These are phyloP conservation scores for Spatula clypeata DNA, from an alignment of 2,797 vertebrate species.

Conservation along the genomic window DNA sequence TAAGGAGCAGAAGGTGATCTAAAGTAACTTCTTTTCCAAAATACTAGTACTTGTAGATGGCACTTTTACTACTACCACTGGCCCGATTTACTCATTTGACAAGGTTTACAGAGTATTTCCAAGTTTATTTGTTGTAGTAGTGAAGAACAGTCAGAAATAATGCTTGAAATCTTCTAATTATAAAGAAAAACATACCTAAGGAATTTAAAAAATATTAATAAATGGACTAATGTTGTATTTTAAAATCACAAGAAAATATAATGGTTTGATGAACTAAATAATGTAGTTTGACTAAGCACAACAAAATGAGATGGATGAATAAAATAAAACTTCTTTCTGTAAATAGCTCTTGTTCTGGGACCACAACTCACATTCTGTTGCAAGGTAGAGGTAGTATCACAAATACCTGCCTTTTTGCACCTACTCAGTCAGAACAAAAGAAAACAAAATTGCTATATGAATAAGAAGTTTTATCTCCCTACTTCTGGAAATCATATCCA, in stretches of 20 bases:
- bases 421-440: neutral
- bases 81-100: constrained; percentile 17
- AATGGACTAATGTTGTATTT: constrained; percentile 22
- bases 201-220: constrained; percentile 2
- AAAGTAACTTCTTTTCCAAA: constrained; percentile 27
- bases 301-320: constrained; percentile 60
- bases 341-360: constrained; percentile 46
- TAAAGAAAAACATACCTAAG: constrained; percentile 5
- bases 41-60: neutral
- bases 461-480: neutral
- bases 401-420: neutral
- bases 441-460: neutral
- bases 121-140: neutral
- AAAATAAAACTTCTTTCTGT: constrained; percentile 56
- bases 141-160: constrained; percentile 7
- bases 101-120: constrained; percentile 42
- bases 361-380: constrained; percentile 12
- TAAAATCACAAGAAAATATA: constrained; percentile 46
- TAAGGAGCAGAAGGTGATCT: constrained; percentile 47
- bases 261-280: constrained; percentile 60
- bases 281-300: constrained; percentile 43
- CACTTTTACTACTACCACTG: constrained; percentile 29
- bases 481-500: neutral
- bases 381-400: neutral
- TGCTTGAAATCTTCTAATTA: neutral